Evolutionary conservation across 2,888 invertebrate genomes (phyloP).

Genomic region (Epinotia nisella): DNA sequence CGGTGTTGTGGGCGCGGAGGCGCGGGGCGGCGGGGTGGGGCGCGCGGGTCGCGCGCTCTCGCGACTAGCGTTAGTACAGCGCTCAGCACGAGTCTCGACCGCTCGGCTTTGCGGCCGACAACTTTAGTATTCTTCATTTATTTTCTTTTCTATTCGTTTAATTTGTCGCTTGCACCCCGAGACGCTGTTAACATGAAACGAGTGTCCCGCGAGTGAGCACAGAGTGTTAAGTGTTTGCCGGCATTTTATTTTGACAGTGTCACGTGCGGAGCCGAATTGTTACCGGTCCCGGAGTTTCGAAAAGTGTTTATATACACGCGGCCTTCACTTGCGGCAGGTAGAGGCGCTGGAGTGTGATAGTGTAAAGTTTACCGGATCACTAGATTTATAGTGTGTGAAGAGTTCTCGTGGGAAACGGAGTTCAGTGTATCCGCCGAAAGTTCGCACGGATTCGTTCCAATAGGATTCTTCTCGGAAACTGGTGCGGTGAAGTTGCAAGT

Average conservation of each 20-base stretch:
- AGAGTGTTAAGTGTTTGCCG: constrained; percentile 64
- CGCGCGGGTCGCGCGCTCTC: constrained; percentile 74
- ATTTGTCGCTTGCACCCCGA: constrained; percentile 75
- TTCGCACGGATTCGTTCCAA: constrained; percentile 65
- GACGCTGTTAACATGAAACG: constrained; percentile 69
- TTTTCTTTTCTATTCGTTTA: constrained; percentile 85
- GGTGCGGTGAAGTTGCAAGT: constrained; percentile 67
- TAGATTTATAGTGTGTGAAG: constrained; percentile 57
- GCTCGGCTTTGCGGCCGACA: constrained; percentile 81
- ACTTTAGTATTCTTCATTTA: constrained; percentile 84
- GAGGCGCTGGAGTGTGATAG: constrained; percentile 71
- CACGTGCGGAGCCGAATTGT: constrained; percentile 79
- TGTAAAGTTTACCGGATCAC: constrained; percentile 59
- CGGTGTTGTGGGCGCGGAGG: constrained; percentile 69
- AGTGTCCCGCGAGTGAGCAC: constrained; percentile 67
- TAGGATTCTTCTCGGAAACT: constrained; percentile 71
- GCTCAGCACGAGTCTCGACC: constrained; percentile 84
- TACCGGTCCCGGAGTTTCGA: constrained; percentile 82
- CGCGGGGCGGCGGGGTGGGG: constrained; percentile 63
- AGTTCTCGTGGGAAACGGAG: constrained; percentile 65
- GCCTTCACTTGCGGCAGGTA: constrained; percentile 77
- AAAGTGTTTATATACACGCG: constrained; percentile 78
- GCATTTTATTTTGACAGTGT: constrained; percentile 80
- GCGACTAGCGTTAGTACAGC: constrained; percentile 78
- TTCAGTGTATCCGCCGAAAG: constrained; percentile 58